These are phyloP conservation scores for Halisarca cf. caerulea DNA, from an alignment of 37 sponge, comb jelly and placozoan genomes.

Conservation along the genomic window DNA sequence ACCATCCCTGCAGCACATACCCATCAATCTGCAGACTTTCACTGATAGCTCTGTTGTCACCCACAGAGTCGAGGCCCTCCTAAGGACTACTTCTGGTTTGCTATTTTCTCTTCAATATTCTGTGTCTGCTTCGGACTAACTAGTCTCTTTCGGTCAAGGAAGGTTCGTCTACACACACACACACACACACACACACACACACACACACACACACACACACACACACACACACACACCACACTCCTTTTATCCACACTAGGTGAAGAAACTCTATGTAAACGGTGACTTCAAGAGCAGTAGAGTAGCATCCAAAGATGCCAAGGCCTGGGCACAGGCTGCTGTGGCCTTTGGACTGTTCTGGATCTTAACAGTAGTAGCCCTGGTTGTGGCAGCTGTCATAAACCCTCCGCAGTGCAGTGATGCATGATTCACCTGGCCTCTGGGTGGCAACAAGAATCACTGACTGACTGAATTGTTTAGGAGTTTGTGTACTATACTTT, in stretches of 20 bases:
- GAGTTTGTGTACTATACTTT: too few relatives aligned
- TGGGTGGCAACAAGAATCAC: too few relatives aligned
- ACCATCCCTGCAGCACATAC: too few relatives aligned
- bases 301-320: slow-evolving; percentile 14
- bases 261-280: neutral
- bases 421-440: too few relatives aligned
- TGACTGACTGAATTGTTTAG: too few relatives aligned
- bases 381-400: neutral
- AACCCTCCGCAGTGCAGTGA: slow-evolving; percentile 11
- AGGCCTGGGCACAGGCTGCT: slow-evolving; percentile 15
- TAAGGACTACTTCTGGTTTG: neutral
- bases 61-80: neutral
- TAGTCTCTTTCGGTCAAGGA: neutral
- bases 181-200: too few relatives aligned
- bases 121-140: neutral
- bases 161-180: slow-evolving; percentile 1
- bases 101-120: neutral
- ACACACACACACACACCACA: too few relatives aligned
- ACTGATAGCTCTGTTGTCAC: too few relatives aligned
- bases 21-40: too few relatives aligned
- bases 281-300: neutral
- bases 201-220: too few relatives aligned
- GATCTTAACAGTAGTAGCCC: neutral
- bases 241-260: neutral
- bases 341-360: neutral